Evolutionary conservation across 2,888 invertebrate species (phyloP).

Genomic region (Pseudanteris insignis): DNA sequence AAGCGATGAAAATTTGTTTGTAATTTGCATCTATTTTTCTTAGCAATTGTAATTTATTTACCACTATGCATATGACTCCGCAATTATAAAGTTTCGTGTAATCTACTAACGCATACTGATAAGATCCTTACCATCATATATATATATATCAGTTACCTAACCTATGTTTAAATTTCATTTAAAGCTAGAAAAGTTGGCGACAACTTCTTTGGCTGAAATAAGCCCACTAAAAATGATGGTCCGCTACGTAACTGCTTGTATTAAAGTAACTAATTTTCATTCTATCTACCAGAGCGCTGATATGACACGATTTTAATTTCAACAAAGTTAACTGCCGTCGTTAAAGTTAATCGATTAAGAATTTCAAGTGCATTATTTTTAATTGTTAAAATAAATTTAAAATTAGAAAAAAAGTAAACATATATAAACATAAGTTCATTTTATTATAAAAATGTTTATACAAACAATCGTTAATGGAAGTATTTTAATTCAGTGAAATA

Average conservation of each 20-base stretch:
- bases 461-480: no score
- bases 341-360: not conserved
- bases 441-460: no score
- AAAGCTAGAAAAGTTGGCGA: slow-evolving; percentile 22
- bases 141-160: slow-evolving; percentile 23
- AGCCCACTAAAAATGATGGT: slow-evolving; percentile 17
- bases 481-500: no score
- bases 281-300: slow-evolving; percentile 4
- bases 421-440: no score
- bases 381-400: no score
- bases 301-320: slow-evolving; percentile 7
- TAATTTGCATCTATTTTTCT: slow-evolving; percentile 19
- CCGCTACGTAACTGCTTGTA: slow-evolving; percentile 4
- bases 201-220: slow-evolving; percentile 17
- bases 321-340: not conserved
- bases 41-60: slow-evolving; percentile 18
- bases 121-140: slow-evolving; percentile 19
- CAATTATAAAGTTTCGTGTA: slow-evolving; percentile 35
- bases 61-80: slow-evolving; percentile 27
- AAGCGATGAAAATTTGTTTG: slow-evolving; percentile 6
- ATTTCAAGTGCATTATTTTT: no score
- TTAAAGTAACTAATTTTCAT: slow-evolving; percentile 15
- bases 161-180: slow-evolving; percentile 30
- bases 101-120: slow-evolving; percentile 21
- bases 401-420: no score